Conservation (phyloP, 2,113 vertebrate genomes). For the Atrichornis clamosus region DNA sequence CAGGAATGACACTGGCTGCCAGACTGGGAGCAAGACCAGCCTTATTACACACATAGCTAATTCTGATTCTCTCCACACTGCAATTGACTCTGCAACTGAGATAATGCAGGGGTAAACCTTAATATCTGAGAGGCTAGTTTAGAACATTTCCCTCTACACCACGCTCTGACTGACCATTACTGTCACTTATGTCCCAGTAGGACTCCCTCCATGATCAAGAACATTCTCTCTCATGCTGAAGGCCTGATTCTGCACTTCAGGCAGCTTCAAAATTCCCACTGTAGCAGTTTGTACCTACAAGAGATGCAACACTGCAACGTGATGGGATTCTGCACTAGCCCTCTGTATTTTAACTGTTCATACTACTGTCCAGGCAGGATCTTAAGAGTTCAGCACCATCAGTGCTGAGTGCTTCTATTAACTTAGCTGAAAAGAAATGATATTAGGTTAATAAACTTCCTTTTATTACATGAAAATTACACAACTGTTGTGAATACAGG, state of each 20-base stretch:
- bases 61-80: neutral
- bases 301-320: neutral
- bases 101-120: neutral
- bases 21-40: neutral
- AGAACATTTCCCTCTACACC: neutral
- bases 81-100: neutral
- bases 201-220: neutral
- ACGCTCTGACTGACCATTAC: neutral
- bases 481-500: neutral
- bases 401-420: neutral
- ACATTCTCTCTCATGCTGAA: neutral
- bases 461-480: neutral
- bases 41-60: neutral
- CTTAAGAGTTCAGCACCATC: neutral
- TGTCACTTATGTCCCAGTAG: neutral
- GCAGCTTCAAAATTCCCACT: neutral
- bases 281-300: neutral
- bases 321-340: neutral
- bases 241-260: neutral
- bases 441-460: neutral
- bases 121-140: neutral
- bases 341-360: neutral
- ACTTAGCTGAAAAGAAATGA: neutral
- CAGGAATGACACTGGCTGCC: neutral
- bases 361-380: neutral